Percentiles rank a stretch among this genome's conserved stretches.
phyloP scores from a whole-genome alignment of 2,888 invertebrate species.

The Ormyrus nitidulus region DNA sequence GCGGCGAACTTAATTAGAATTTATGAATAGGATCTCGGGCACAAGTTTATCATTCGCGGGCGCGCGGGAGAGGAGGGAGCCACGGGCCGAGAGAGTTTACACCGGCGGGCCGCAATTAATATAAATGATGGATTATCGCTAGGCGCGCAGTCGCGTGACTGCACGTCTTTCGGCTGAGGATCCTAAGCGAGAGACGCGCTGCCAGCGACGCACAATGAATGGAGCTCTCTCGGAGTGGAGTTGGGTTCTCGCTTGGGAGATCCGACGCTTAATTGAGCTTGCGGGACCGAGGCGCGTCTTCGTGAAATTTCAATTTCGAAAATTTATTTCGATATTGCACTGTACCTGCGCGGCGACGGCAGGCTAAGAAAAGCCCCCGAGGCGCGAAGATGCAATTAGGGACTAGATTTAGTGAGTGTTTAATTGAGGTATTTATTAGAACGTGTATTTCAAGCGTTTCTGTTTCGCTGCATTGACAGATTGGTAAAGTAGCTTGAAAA shows the following conservation, averaged over 20 bases:
- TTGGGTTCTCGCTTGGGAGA: slow-evolving; percentile 8
- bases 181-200: no score
- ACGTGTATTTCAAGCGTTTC: background rate
- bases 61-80: slow-evolving; percentile 37
- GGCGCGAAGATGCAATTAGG: no score
- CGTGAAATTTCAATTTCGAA: slow-evolving; percentile 19
- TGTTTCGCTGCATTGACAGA: no score
- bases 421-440: no score
- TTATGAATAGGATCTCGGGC: slow-evolving; percentile 67
- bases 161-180: background rate
- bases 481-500: no score
- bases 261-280: slow-evolving; percentile 4
- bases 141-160: slow-evolving; percentile 47
- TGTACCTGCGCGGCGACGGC: no score
- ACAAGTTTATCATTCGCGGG: slow-evolving; percentile 69
- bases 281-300: background rate
- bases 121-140: slow-evolving; percentile 72
- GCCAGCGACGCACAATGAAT: slow-evolving; percentile 15
- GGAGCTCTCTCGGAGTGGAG: slow-evolving; percentile 6
- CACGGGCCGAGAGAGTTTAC: slow-evolving; percentile 55
- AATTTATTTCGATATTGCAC: no score
- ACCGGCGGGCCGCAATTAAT: slow-evolving; percentile 69
- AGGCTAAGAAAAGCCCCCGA: no score
- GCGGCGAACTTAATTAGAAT: slow-evolving; percentile 70
- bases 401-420: no score